Evolutionary conservation across 2,888 invertebrate genomes (phyloP), one percentile per base, ranked within the genome.

Genomic region (Mimachlamys varia): DNA sequence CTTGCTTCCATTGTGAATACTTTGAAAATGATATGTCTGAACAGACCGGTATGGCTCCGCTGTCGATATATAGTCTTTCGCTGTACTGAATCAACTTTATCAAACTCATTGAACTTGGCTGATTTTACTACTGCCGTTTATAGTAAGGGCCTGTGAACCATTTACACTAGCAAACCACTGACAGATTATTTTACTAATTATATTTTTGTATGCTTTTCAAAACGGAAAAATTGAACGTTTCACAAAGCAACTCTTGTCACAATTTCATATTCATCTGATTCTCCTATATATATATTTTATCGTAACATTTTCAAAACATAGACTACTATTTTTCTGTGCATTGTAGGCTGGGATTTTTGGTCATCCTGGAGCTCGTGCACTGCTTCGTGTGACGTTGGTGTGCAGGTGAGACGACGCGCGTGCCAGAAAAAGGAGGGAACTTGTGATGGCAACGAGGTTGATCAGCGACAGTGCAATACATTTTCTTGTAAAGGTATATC

Each of bases 351-450:
- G 91, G 90, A 92, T 58, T 87, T 91, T 44, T 95, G 95, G 95
- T 92, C 94, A 7, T 88, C 91, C 19, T 95, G 95, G 95, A 92
- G 92, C n/a, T 91, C 94, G 19, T 95, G 95, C 89, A 94, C 94
- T 44, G 89, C 88, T 49, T 91, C 93, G 12, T 95, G 95, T 92
- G 93, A 92, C 22, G 92, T 92, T 10, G 95, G 95, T 76, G 89
- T 92, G 13, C 95, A 95, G 89, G 87, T 91, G 38, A 89, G 94
- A 76, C 92, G 91, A 53, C 91, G 95, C 19, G 89, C 90, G 19
- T 95, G 95, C 90, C 90, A 90, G 15, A 91, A 90, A 19, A 76
- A 89, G 10, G 89, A 88, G 12, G 91, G 76, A 10, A 89, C 92
- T 7, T 95, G 95, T 91, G 90, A 91, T n/a, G 92, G 91, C 0